A percentile compares a stretch with the other conserved stretches of the same genome.
phyloP scores from a whole-genome alignment of 2,888 invertebrate species.

The Anodontia alba region DNA sequence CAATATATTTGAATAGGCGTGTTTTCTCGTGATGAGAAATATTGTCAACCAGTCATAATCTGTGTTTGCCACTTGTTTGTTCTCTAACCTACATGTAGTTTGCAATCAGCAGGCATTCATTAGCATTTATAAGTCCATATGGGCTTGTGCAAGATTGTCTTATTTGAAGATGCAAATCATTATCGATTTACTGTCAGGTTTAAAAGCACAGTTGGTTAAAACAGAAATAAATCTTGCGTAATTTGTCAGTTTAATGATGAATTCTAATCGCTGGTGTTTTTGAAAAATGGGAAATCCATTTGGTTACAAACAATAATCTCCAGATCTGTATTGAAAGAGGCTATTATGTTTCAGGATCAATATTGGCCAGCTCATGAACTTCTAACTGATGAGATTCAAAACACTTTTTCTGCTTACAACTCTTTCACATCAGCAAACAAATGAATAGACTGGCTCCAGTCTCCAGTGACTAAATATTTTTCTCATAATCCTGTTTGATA shows the following conservation, averaged over 20 bases:
- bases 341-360: slow-evolving; percentile 1
- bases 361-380: neutral
- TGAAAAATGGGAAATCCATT: slow-evolving; percentile 17
- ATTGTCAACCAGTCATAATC: too few relatives aligned
- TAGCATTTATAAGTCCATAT: neutral
- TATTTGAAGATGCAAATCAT: slow-evolving; percentile 5
- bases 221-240: slow-evolving; percentile 13
- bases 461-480: too few relatives aligned
- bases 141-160: slow-evolving; percentile 7
- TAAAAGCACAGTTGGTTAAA: slow-evolving; percentile 2
- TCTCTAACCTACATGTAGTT: too few relatives aligned
- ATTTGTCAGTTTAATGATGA: slow-evolving; percentile 9
- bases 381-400: too few relatives aligned
- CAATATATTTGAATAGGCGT: too few relatives aligned
- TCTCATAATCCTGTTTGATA: too few relatives aligned
- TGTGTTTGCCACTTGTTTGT: too few relatives aligned
- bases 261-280: slow-evolving; percentile 1
- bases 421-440: too few relatives aligned
- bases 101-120: too few relatives aligned
- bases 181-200: slow-evolving; percentile 3
- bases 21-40: too few relatives aligned
- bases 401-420: too few relatives aligned
- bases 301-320: slow-evolving; percentile 8
- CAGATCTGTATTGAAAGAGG: neutral
- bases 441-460: too few relatives aligned